Evolutionary conservation across 2,113 vertebrate species (phyloP).

Genomic region (Rhinoderma darwinii): DNA sequence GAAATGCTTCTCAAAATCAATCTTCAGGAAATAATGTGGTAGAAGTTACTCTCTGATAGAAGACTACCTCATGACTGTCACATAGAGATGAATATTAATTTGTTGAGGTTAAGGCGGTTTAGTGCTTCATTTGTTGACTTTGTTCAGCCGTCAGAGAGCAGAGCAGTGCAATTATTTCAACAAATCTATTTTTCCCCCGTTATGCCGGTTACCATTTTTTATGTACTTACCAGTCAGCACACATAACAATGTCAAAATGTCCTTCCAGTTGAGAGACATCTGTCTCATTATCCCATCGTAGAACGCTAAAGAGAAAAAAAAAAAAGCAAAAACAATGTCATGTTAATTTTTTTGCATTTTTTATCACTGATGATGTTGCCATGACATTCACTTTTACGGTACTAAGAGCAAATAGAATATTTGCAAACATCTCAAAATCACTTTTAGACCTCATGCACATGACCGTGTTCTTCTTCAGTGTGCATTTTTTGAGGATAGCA

Average conservation of each 20-base stretch:
- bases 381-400: constrained; percentile 10
- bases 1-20: constrained; percentile 91
- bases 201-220: constrained; percentile 79
- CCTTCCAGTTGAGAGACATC: constrained; percentile 93
- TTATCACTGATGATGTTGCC: constrained; percentile 30
- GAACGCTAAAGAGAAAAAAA: constrained; percentile 81
- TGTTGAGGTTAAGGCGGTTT: constrained; percentile 82
- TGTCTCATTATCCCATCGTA: constrained; percentile 97
- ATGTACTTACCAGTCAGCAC: constrained; percentile 98
- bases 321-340: constrained; percentile 66
- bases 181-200: constrained; percentile 73
- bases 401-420: constrained; percentile 23
- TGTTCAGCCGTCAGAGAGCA: constrained; percentile 78
- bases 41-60: constrained; percentile 87
- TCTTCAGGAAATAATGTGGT: constrained; percentile 91
- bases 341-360: constrained; percentile 67
- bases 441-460: no score
- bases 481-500: no score
- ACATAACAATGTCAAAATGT: constrained; percentile 98
- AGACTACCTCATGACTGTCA: constrained; percentile 88
- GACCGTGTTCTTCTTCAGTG: no score
- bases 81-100: constrained; percentile 89
- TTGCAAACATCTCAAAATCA: constrained; percentile 25
- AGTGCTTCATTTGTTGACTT: constrained; percentile 85
- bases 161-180: constrained; percentile 76